A percentile compares a stretch with the other conserved stretches of the same genome.
phyloP scores from a whole-genome alignment of 2,797 vertebrate species.

The Glossophaga mutica region DNA sequence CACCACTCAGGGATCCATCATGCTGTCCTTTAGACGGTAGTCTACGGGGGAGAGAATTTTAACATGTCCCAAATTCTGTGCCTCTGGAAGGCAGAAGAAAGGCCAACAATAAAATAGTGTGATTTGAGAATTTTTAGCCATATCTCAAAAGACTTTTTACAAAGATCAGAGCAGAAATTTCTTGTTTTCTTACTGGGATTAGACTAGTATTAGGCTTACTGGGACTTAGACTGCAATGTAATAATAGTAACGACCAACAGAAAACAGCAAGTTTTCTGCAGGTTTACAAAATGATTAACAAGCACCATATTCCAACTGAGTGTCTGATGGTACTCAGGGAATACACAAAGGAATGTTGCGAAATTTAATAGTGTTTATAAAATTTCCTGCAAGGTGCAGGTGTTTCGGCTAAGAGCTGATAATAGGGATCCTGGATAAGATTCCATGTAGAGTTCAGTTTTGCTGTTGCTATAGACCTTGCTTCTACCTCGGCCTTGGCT shows the following conservation, averaged over 20 bases:
- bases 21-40: neutral
- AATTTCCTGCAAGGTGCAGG: neutral
- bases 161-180: neutral
- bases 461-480: fast-evolving
- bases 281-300: neutral
- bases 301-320: neutral
- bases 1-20: neutral
- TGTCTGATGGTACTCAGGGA: neutral
- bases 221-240: neutral
- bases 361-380: neutral
- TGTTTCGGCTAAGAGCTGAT: neutral
- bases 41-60: neutral
- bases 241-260: neutral
- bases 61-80: neutral
- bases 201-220: neutral
- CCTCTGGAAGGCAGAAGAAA: neutral
- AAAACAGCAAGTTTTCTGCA: neutral
- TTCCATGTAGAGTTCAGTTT: neutral
- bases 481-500: neutral
- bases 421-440: neutral
- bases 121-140: neutral
- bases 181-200: conserved; percentile 29
- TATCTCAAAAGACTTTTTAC: neutral
- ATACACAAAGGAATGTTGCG: neutral
- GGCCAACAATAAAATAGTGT: neutral